Evolutionary conservation across 2,888 invertebrate genomes (phyloP).

Genomic region (Microctonus aethiopoides): DNA sequence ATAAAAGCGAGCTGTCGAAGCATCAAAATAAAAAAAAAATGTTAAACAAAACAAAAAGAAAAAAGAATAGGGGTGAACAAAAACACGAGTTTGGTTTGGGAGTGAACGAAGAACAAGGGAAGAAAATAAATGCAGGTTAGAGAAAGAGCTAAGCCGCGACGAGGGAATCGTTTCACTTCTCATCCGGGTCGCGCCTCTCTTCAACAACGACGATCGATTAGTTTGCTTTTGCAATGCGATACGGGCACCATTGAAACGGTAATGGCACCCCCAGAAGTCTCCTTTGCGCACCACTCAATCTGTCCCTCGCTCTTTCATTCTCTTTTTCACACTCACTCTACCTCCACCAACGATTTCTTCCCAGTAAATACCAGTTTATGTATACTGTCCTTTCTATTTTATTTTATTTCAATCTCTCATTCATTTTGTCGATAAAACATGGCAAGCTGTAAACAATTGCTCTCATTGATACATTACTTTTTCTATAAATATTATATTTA

Average conservation of each 20-base stretch:
- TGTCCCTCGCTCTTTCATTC: background rate
- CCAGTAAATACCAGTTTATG: background rate
- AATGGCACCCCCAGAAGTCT: slow-evolving; percentile 44
- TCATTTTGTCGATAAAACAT: background rate
- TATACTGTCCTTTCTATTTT: background rate
- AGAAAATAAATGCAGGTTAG: slow-evolving; percentile 7
- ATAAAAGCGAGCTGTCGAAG: slow-evolving; percentile 11
- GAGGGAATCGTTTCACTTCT: slow-evolving; percentile 17
- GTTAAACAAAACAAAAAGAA: slow-evolving; percentile 1
- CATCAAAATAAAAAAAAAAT: slow-evolving; percentile 1
- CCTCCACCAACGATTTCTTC: background rate
- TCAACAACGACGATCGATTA: slow-evolving; percentile 38
- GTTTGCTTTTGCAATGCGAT: slow-evolving; percentile 46
- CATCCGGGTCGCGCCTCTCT: slow-evolving; percentile 23
- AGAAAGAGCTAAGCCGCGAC: slow-evolving; percentile 17
- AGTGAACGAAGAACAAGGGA: background rate
- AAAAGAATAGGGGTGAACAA: background rate
- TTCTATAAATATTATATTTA: too few species aligned
- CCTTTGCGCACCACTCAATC: slow-evolving; percentile 43
- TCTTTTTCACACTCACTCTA: background rate
- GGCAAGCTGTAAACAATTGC: background rate
- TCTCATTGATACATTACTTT: background rate
- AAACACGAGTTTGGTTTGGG: background rate
- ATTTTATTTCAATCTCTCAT: background rate
- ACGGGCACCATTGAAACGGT: slow-evolving; percentile 32